Conservation (phyloP, 1,140 invertebrate genomes). For the Pogonomyrmex barbatus region DNA sequence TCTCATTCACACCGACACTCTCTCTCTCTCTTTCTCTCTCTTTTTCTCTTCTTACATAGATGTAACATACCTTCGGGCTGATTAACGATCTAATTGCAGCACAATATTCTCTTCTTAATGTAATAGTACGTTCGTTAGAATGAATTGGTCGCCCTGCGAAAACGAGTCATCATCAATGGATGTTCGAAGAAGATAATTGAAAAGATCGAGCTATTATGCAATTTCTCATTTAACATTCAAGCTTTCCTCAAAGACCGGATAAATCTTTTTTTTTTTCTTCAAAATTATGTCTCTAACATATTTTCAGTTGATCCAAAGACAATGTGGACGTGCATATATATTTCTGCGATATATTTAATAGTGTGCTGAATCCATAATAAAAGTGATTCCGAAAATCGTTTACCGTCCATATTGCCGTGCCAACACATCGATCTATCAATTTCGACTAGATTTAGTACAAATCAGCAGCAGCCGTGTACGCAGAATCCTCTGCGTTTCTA, state of each 20-base stretch:
- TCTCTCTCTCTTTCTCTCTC: not conserved
- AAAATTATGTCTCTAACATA: slow-evolving; percentile 8
- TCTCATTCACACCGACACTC: slow-evolving; percentile 28
- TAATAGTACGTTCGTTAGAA: slow-evolving; percentile 24
- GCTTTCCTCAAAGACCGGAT: slow-evolving; percentile 3
- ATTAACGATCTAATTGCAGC: slow-evolving; percentile 51
- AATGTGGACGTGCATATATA: not conserved
- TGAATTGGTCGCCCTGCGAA: slow-evolving; percentile 51
- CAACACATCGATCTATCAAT: slow-evolving; percentile 26
- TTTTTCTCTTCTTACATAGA: slow-evolving; percentile 17
- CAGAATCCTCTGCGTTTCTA: not conserved
- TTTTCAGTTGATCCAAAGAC: slow-evolving; percentile 11
- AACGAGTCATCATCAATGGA: not conserved
- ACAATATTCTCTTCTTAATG: slow-evolving; percentile 38
- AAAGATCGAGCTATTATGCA: not conserved
- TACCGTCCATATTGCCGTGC: not conserved
- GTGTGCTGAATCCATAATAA: not conserved
- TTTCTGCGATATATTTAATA: not conserved
- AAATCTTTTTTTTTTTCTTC: not conserved
- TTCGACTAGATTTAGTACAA: slow-evolving; percentile 38
- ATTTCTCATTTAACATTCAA: not conserved
- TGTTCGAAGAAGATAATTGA: not conserved
- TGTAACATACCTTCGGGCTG: slow-evolving; percentile 11
- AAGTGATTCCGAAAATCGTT: slow-evolving; percentile 3
- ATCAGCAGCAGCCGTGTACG: not conserved